Percentiles rank a stretch among this genome's conserved stretches.
Conservation (phyloP, 1,140 invertebrate species). For the Scaptomyza pallida region DNA sequence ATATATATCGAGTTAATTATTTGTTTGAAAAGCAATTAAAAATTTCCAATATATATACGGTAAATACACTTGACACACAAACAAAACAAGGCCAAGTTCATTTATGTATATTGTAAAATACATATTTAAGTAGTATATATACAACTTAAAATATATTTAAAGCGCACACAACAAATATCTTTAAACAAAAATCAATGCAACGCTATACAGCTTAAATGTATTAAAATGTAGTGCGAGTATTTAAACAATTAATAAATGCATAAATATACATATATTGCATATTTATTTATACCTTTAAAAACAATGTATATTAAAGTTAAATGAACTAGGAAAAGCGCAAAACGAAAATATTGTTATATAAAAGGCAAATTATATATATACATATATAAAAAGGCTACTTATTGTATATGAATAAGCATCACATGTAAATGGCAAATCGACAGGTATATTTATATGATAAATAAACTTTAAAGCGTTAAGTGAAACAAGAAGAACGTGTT, state of each 20-base stretch:
- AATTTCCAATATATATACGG: constrained; percentile 26
- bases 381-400: constrained; percentile 31
- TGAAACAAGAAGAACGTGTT: background rate
- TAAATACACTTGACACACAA: constrained; percentile 11
- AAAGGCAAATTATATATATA: constrained; percentile 33
- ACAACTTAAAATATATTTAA: too few species aligned
- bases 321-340: background rate
- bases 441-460: constrained; percentile 79
- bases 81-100: constrained; percentile 4
- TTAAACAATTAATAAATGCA: constrained; percentile 34
- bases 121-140: constrained; percentile 13
- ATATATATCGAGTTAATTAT: constrained; percentile 46
- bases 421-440: constrained; percentile 70
- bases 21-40: constrained; percentile 47
- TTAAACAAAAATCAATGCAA: constrained; percentile 19
- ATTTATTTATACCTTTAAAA: constrained; percentile 37
- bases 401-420: constrained; percentile 50
- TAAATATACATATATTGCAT: constrained; percentile 36
- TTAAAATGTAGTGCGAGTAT: constrained; percentile 35
- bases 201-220: constrained; percentile 38
- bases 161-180: constrained; percentile 19
- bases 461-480: constrained; percentile 64
- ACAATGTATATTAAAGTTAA: constrained; percentile 53
- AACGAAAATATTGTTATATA: constrained; percentile 30
- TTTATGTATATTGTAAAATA: constrained; percentile 36